Percentiles rank a stretch among this genome's conserved stretches.
Conservation (phyloP, 2,888 invertebrate species). For the Phania funesta region DNA sequence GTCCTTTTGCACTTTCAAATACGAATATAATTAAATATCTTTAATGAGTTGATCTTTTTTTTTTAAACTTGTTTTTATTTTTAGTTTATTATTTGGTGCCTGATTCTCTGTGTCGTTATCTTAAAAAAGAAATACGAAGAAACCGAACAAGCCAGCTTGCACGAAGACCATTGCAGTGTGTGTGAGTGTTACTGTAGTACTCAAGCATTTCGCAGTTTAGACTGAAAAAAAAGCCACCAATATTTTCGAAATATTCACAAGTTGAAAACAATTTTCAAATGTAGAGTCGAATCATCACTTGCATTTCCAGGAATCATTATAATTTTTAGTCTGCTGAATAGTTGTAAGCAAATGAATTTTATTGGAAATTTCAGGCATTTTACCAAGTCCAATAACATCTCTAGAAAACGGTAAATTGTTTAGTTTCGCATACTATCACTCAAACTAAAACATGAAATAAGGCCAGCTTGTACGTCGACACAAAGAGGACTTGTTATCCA, state of each 20-base stretch:
- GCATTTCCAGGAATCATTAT: no score
- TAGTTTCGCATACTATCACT: no score
- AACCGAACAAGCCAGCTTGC: not conserved
- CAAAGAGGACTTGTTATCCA: no score
- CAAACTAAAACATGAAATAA: no score
- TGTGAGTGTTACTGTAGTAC: slow-evolving; percentile 1
- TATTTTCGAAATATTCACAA: not conserved
- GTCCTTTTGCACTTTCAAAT: not conserved
- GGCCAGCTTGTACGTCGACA: no score
- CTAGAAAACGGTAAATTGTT: no score
- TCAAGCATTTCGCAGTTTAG: slow-evolving; percentile 15
- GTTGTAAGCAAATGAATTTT: no score
- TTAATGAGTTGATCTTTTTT: not conserved
- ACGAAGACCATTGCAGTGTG: not conserved
- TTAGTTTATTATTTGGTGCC: slow-evolving; percentile 28
- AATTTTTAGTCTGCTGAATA: no score
- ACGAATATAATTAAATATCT: not conserved
- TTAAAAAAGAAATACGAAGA: slow-evolving; percentile 3
- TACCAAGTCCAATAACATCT: no score
- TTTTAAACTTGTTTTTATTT: not conserved
- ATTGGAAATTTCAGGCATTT: no score
- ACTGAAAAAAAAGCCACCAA: not conserved
- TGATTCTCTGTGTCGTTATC: slow-evolving; percentile 21
- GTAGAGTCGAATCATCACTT: no score
- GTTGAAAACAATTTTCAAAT: no score